Conservation (phyloP, 2,113 vertebrate species). For the Turdus rufiventris region DNA sequence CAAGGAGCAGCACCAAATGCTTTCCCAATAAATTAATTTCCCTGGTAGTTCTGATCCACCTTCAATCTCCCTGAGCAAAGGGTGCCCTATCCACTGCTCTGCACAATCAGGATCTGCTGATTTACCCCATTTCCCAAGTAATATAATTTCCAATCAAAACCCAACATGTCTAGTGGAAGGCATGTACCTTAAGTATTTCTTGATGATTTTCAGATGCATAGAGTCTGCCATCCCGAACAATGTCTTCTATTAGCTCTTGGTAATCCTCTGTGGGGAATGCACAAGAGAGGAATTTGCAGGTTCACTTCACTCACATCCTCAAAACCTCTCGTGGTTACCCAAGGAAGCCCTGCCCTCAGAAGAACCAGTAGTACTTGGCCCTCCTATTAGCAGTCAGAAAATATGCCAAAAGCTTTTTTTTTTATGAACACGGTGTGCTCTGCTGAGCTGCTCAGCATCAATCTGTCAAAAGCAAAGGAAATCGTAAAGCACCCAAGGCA, state of each 20-base stretch:
- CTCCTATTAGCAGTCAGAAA: not conserved
- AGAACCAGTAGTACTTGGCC: not conserved
- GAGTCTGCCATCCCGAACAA: constrained; percentile 93
- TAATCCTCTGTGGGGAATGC: constrained; percentile 87
- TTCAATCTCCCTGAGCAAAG: not conserved
- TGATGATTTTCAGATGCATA: constrained; percentile 99
- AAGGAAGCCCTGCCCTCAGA: not conserved
- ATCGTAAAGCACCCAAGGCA: not conserved
- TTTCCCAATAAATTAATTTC: not conserved
- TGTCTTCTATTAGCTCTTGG: constrained; percentile 97
- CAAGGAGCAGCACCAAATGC: not conserved
- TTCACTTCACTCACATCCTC: not conserved
- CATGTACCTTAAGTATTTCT: constrained; percentile 92
- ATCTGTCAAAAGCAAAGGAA: not conserved
- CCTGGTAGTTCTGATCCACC: not conserved
- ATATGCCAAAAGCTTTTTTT: not conserved
- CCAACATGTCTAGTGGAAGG: not conserved
- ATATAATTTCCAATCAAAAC: not conserved
- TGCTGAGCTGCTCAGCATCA: not conserved
- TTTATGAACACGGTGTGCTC: not conserved
- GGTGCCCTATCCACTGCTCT: not conserved
- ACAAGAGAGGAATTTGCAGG: constrained; percentile 10
- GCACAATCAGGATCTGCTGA: not conserved
- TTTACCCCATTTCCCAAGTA: not conserved
- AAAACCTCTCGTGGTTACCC: not conserved